Evolutionary conservation across 2,797 vertebrate species (phyloP).

Genomic region (Falco naumanni): DNA sequence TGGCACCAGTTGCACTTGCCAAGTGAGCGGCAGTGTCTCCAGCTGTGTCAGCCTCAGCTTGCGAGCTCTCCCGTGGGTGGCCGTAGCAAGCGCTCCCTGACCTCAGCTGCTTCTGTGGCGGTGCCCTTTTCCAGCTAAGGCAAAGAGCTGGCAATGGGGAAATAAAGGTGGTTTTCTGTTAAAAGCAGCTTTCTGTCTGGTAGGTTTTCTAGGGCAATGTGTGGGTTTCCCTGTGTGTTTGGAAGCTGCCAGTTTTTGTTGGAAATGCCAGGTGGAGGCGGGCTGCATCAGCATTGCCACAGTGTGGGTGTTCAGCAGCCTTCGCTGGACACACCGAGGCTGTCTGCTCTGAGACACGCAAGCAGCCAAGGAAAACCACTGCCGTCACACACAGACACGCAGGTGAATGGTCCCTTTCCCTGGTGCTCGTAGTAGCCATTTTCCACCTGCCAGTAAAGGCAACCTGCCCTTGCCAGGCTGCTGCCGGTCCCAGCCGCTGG

Average conservation of each 20-base stretch:
- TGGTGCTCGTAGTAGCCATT: rapidly evolving
- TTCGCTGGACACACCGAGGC: rapidly evolving
- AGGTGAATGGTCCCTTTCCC: rapidly evolving
- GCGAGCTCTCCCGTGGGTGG: not conserved
- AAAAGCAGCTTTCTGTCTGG: not conserved
- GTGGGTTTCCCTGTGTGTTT: not conserved
- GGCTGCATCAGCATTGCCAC: not conserved
- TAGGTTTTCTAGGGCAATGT: not conserved
- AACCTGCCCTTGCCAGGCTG: not conserved
- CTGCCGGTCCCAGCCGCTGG: rapidly evolving
- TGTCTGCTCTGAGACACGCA: rapidly evolving
- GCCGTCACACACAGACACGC: rapidly evolving
- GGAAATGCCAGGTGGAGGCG: not conserved
- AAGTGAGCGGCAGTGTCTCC: rapidly evolving
- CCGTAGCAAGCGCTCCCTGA: rapidly evolving
- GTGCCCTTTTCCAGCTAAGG: not conserved
- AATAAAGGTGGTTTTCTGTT: not conserved
- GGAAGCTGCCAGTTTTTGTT: not conserved
- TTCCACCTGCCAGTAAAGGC: not conserved
- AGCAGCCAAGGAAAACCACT: not conserved
- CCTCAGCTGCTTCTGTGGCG: rapidly evolving
- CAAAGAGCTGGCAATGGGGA: not conserved
- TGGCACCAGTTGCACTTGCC: not conserved
- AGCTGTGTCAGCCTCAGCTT: not conserved
- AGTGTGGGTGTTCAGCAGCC: not conserved